Percentiles rank a stretch among this genome's conserved stretches.
phyloP scores from a whole-genome alignment of 2,113 vertebrate species.

The Mus spicilegus region DNA sequence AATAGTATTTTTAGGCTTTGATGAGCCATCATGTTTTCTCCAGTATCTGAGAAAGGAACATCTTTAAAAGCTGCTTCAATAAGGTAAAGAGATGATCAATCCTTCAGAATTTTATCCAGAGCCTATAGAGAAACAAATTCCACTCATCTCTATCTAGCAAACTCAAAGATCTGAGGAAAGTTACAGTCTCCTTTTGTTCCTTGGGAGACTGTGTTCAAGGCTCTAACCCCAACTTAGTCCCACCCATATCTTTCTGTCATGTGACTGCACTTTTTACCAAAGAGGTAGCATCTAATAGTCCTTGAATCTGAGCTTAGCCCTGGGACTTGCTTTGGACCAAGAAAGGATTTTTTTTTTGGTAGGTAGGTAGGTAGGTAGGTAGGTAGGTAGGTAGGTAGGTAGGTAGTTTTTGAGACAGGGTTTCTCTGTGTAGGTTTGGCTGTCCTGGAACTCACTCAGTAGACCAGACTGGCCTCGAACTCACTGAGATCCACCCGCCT shows the following conservation, averaged over 20 bases:
- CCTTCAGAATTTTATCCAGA: constrained; percentile 46
- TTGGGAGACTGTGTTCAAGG: neutral
- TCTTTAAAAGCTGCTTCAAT: constrained; percentile 52
- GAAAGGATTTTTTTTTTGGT: neutral
- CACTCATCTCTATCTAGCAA: constrained; percentile 39
- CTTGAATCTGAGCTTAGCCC: neutral
- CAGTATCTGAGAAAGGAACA: neutral
- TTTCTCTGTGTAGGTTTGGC: neutral
- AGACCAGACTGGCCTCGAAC: neutral
- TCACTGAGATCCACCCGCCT: neutral
- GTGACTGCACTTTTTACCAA: neutral
- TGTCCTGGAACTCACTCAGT: neutral
- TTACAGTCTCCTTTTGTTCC: neutral
- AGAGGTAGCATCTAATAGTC: neutral
- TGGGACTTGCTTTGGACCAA: neutral
- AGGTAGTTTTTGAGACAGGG: neutral
- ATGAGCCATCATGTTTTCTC: neutral
- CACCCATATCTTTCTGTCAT: neutral
- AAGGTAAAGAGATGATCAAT: constrained; percentile 51
- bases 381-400: neutral
- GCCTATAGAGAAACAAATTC: constrained; percentile 61
- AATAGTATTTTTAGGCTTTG: constrained; percentile 40
- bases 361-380: no score
- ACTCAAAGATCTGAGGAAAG: constrained; percentile 15
- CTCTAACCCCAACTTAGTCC: neutral